A percentile compares a stretch with the other conserved stretches of the same genome.
Evolutionary conservation across 2,797 vertebrate genomes (phyloP).

Genomic region (Brachyrhaphis roseni): DNA sequence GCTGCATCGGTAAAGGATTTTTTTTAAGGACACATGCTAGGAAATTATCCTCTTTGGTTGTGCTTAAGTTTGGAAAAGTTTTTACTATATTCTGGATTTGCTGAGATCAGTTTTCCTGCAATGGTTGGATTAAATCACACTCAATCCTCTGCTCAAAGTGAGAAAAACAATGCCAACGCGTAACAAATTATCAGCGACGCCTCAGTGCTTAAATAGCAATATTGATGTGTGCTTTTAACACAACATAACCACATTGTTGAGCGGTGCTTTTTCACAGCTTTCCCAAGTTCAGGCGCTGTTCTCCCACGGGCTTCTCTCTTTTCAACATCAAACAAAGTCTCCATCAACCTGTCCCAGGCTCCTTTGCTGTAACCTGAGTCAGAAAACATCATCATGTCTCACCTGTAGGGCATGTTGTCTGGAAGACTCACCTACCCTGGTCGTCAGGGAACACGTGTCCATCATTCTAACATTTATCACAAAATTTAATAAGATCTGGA

Average conservation of each 20-base stretch:
- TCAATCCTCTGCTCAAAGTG: background rate
- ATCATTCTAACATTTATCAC: conserved; percentile 66
- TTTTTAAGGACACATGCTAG: background rate
- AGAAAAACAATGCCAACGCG: background rate
- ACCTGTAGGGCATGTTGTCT: conserved; percentile 65
- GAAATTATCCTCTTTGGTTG: background rate
- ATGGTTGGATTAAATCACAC: background rate
- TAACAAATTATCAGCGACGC: background rate
- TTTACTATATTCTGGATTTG: conserved; percentile 26
- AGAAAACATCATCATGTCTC: conserved; percentile 56
- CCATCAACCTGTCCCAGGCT: conserved; percentile 63
- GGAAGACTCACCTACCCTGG: conserved; percentile 25
- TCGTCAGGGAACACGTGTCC: conserved; percentile 52
- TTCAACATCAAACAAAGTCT: conserved; percentile 72
- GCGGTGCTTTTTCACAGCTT: conserved; percentile 68
- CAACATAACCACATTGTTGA: conserved; percentile 14
- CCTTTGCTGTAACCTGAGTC: conserved; percentile 68
- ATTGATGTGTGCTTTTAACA: conserved; percentile 22
- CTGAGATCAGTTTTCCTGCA: conserved; percentile 17
- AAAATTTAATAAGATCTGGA: conserved; percentile 61
- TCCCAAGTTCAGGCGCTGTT: conserved; percentile 68
- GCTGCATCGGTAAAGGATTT: background rate
- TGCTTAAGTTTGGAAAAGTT: background rate
- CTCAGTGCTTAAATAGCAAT: conserved; percentile 17
- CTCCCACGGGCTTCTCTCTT: conserved; percentile 72